phyloP scores from a whole-genome alignment of 2,113 vertebrate species.

The Leptodactylus fuscus region DNA sequence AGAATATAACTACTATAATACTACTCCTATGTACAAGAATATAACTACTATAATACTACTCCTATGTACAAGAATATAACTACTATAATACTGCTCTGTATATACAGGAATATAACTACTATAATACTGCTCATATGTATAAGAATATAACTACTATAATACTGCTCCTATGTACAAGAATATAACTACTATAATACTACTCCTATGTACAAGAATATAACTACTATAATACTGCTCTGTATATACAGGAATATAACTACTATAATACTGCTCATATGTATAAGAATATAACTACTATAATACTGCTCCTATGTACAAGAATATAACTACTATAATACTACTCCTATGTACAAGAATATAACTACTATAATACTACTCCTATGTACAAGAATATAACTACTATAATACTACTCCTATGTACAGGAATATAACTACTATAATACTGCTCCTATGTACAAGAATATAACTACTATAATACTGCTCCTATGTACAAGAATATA shows the following conservation, averaged over 20 bases:
- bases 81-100: too few relatives aligned
- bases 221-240: neutral
- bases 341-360: neutral
- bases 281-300: neutral
- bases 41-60: neutral
- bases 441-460: neutral
- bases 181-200: neutral
- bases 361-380: too few relatives aligned
- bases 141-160: too few relatives aligned
- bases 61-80: slow-evolving; percentile 1
- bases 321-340: slow-evolving; percentile 1
- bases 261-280: neutral
- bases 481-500: too few relatives aligned
- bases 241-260: neutral
- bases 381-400: too few relatives aligned
- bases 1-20: slow-evolving; percentile 1
- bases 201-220: neutral
- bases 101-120: too few relatives aligned
- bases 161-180: neutral
- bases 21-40: neutral
- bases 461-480: slow-evolving; percentile 3
- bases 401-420: neutral
- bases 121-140: too few relatives aligned
- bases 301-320: neutral
- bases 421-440: slow-evolving; percentile 1